Evolutionary conservation across 2,113 vertebrate species (phyloP).

Genomic region (Cebus imitator): DNA sequence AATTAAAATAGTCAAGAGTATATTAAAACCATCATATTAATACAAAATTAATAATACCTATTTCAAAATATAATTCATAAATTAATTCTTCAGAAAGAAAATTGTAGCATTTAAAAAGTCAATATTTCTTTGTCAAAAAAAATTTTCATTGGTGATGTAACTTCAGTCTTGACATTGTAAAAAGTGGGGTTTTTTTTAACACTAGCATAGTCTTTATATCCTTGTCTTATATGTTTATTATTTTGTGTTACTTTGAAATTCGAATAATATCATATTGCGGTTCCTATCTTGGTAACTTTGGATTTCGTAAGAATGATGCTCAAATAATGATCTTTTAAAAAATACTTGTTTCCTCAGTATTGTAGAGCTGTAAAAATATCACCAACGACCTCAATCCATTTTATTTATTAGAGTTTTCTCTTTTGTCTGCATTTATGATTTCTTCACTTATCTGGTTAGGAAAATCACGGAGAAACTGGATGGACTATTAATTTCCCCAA

Average conservation of each 20-base stretch:
- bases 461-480: neutral
- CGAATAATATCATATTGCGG: neutral
- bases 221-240: neutral
- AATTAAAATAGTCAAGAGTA: neutral
- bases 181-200: neutral
- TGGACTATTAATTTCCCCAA: neutral
- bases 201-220: neutral
- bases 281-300: neutral
- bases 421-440: neutral
- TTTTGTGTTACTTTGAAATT: neutral
- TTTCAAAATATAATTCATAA: neutral
- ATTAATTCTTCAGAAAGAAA: neutral
- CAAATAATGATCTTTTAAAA: neutral
- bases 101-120: neutral
- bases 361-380: neutral
- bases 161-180: neutral
- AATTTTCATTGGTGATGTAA: neutral
- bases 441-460: neutral
- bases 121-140: neutral
- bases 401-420: neutral
- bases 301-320: neutral
- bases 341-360: neutral
- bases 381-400: fast-evolving
- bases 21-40: neutral
- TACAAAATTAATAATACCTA: neutral